Base-by-base conservation (phyloP, 1,140 invertebrate genomes). In the Eriosoma lanigerum region DNA sequence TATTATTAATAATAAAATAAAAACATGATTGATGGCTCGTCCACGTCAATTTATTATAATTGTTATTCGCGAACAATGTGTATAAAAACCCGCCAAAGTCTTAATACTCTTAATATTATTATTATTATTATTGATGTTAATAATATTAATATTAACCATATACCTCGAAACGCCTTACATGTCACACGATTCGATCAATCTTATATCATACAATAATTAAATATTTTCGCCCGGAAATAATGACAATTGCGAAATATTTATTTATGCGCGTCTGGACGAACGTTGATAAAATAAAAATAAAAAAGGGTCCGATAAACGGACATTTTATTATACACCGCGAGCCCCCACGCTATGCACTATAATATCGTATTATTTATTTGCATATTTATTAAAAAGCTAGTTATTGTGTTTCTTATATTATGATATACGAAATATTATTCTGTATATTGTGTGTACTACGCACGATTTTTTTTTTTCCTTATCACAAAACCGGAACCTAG, bases 191-290 rank as follows among this genome's bases (percentile, higher is more conserved):
- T 12, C n/a, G 46, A 68, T 68, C 64, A 68, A 68, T 68, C 64
- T 68, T 68, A 68, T 46, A 68, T 46, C n/a, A n/a, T n/a, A n/a
- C n/a, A 44, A 68, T 68, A 68, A 68, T 68, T 68, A 68, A 68
- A 68, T 68, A 68, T 68, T n/a, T n/a, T 68, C 38, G 10, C n/a
- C 64, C n/a, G 64, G 38, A 68, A 68, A n/a, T n/a, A n/a, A 68
- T 68, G 64, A 68, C 64, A 68, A 68, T 68, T 44, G 64, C 1
- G 5, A 21, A 68, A n/a, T 68, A 46, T 68, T 68, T 68, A 68
- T 68, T 68, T 68, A 46, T 68, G 64, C 64, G 64, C 24, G 64
- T 68, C 44, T 68, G 64, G 4, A 24, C 21, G n/a, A 46, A 9
- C 19, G 38, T 38, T 38, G 64, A 68, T 68, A 46, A 46, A n/a